Base-by-base conservation (phyloP, 2,888 invertebrate genomes). In the Agrotis exclamationis region DNA sequence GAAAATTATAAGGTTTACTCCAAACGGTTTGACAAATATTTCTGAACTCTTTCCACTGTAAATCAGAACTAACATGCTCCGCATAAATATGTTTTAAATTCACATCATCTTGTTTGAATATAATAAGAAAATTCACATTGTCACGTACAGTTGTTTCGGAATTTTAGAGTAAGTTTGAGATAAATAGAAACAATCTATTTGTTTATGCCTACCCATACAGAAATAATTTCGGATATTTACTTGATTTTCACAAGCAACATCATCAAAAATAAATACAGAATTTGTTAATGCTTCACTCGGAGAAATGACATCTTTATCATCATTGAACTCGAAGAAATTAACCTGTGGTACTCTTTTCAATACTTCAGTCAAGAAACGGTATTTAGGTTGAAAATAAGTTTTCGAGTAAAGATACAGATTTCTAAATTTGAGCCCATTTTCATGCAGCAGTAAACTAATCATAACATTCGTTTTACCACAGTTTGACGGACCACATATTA, bases 201-300 rank as follows among this genome's bases (percentile, higher is more conserved):
- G 47, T 47, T 47, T 47, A 47, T 47, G 47, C 16, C 47, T 47
- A 47, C 47, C 47, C 47, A 14, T 48, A 48, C 6, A 48, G n/a
- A 48, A 48, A 48, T 48, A 48, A 48, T 48, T 48, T 2, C 48
- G 48, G 48, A 48, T 48, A n/a, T 48, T 48, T 48, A 48, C 16
- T 48, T 48, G 48, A 48, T 48, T 48, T 48, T 48, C 48, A 48
- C 48, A 48, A 7, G n/a, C 48, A 48, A 48, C 48, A 48, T 48
- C 48, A 48, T 48, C 48, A 48, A 48, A 48, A 16, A 48, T 48
- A 48, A 56, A 56, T n/a, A 56, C 33, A 56, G 56, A 56, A 54
- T 54, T 54, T 28, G 56, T 28, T 56, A 56, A n/a, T 11, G 56
- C 56, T 56, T 28, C 56, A 56, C n/a, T 33, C 11, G 56, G 56